phyloP scores from a whole-genome alignment of 1,140 invertebrate genomes.

The Rhagoletis zephyria region DNA sequence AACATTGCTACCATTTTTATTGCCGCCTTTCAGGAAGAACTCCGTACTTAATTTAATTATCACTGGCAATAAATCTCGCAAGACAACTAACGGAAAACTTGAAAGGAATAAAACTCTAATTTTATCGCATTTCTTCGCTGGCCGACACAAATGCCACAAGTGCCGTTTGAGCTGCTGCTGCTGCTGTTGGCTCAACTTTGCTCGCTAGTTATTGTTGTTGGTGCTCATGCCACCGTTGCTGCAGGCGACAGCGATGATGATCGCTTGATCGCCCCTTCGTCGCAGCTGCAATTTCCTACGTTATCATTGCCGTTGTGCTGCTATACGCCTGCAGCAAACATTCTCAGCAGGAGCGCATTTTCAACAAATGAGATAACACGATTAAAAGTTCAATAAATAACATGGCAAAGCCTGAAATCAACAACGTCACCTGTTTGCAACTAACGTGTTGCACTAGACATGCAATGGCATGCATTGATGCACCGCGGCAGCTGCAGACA shows the following conservation, averaged over 20 bases:
- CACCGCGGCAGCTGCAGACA: not conserved
- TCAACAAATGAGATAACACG: constrained; percentile 54
- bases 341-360: constrained; percentile 54
- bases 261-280: not conserved
- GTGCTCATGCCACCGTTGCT: not conserved
- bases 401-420: constrained; percentile 46
- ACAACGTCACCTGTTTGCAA: constrained; percentile 40
- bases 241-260: not conserved
- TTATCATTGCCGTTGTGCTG: constrained; percentile 2
- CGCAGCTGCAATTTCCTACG: not conserved
- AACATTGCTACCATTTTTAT: constrained; percentile 31
- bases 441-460: constrained; percentile 45
- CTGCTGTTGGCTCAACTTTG: not conserved
- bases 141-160: constrained; percentile 37
- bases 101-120: constrained; percentile 52
- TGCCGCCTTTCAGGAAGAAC: constrained; percentile 51
- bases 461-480: constrained; percentile 43
- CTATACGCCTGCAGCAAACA: not conserved
- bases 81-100: constrained; percentile 48
- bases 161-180: not conserved
- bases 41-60: constrained; percentile 55
- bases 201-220: not conserved
- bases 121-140: constrained; percentile 46
- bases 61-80: constrained; percentile 53
- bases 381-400: constrained; percentile 56